phyloP scores from a whole-genome alignment of 2,113 vertebrate genomes.

The Machaerirhynchus nigripectus region DNA sequence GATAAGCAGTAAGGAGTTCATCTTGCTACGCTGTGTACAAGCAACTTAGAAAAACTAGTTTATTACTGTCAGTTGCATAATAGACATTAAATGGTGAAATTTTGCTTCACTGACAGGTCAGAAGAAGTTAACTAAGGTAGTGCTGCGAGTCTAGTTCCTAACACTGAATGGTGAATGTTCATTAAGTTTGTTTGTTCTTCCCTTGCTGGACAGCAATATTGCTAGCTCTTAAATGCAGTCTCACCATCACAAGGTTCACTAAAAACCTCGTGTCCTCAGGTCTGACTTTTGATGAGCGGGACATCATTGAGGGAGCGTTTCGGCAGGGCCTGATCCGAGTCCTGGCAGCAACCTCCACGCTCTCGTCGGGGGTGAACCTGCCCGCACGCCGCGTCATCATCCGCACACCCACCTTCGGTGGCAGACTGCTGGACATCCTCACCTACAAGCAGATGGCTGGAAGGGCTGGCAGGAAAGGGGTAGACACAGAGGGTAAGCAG shows the following conservation, averaged over 20 bases:
- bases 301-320: constrained; percentile 91
- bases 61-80: not conserved
- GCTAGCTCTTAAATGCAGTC: not conserved
- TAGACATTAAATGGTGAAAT: not conserved
- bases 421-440: constrained; percentile 85
- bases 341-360: constrained; percentile 90
- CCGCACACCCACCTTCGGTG: constrained; percentile 88
- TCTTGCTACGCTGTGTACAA: not conserved
- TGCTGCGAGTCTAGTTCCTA: not conserved
- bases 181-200: not conserved
- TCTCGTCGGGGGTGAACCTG: constrained; percentile 97
- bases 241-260: not conserved
- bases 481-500: constrained; percentile 85
- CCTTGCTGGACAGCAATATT: not conserved
- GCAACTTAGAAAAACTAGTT: not conserved
- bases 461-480: constrained; percentile 93
- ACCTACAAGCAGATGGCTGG: constrained; percentile 98
- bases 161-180: not conserved
- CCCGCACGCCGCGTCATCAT: constrained; percentile 94
- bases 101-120: not conserved
- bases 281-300: constrained; percentile 94
- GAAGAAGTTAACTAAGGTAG: not conserved
- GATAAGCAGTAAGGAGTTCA: not conserved
- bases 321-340: constrained; percentile 85
- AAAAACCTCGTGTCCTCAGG: constrained; percentile 70